These are phyloP conservation scores for Chaetogeoica ovagalla DNA, from an alignment of 2,888 invertebrate genomes.

Conservation along the genomic window DNA sequence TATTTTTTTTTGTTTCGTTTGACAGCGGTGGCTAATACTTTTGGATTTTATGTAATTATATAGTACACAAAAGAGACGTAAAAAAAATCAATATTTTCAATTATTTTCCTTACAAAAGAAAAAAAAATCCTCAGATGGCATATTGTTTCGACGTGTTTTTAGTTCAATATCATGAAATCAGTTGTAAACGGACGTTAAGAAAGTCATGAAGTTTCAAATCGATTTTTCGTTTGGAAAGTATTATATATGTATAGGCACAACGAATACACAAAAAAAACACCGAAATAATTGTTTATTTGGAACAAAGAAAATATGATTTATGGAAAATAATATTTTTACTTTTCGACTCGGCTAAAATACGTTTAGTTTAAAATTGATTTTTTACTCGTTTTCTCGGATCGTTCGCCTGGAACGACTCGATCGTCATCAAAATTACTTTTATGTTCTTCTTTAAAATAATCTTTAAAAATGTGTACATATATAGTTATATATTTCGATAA, in stretches of 20 bases:
- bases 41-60: not conserved
- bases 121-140: not conserved
- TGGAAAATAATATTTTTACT: not conserved
- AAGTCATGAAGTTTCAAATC: not conserved
- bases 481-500: not conserved
- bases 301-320: not conserved
- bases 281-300: not conserved
- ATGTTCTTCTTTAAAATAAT: conserved; percentile 7
- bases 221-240: not conserved
- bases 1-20: not conserved
- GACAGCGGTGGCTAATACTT: not conserved
- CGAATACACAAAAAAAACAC: not conserved
- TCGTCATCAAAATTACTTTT: not conserved
- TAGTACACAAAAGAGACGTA: not conserved
- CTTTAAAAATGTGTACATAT: not conserved
- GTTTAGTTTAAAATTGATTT: not conserved
- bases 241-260: not conserved
- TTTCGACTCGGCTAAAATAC: not conserved
- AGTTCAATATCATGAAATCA: not conserved
- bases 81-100: conserved; percentile 2
- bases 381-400: not conserved
- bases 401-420: not conserved
- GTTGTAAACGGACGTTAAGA: not conserved
- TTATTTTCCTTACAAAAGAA: not conserved
- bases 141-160: conserved; percentile 17